A percentile compares a stretch with the other conserved stretches of the same genome.
phyloP scores from a whole-genome alignment of 2,797 vertebrate genomes.

The Peromyscus melanophrys region DNA sequence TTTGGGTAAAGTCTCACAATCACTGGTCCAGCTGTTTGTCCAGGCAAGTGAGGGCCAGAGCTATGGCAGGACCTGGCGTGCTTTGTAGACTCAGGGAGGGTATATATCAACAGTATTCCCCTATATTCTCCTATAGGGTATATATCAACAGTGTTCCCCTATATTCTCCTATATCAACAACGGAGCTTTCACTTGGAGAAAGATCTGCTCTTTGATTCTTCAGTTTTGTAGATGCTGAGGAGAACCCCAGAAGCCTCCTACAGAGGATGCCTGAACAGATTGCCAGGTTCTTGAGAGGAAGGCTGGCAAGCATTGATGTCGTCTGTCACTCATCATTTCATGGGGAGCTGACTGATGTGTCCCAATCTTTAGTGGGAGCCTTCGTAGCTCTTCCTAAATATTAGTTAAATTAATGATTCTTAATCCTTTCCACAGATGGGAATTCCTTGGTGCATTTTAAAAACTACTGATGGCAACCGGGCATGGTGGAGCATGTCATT shows the following conservation, averaged over 20 bases:
- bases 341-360: neutral
- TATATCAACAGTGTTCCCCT: neutral
- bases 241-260: neutral
- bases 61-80: neutral
- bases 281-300: neutral
- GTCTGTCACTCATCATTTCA: neutral
- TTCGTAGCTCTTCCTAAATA: neutral
- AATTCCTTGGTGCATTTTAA: conserved; percentile 14
- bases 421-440: neutral
- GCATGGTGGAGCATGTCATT: neutral
- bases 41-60: neutral
- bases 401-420: conserved; percentile 27
- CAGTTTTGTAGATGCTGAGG: neutral
- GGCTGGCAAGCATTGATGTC: neutral
- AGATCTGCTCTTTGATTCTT: neutral
- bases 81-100: neutral
- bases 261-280: neutral
- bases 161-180: neutral
- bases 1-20: neutral
- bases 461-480: neutral
- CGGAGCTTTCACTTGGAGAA: neutral
- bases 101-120: neutral
- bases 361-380: neutral
- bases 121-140: no score
- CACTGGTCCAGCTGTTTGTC: neutral